phyloP scores from a whole-genome alignment of 1,140 invertebrate genomes.

The Zaprionus tsacasi region DNA sequence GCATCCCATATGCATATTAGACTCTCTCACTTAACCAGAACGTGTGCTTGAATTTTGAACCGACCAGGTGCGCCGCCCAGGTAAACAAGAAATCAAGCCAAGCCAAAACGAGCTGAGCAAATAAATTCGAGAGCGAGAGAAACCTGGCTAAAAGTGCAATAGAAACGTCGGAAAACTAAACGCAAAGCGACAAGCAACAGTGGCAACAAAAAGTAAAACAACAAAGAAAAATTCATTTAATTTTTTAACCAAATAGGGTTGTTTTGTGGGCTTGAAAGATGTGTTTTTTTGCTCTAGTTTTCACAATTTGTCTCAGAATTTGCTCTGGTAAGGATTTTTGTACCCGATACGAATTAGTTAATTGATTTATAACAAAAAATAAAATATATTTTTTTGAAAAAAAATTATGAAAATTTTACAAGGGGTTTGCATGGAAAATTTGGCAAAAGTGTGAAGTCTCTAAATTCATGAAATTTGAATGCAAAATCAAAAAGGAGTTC shows the following conservation, averaged over 20 bases:
- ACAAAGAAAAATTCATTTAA: conserved; percentile 44
- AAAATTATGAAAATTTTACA: neutral
- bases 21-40: neutral
- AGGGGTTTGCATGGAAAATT: too few relatives aligned
- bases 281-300: too few relatives aligned
- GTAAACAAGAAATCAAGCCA: conserved; percentile 55
- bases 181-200: conserved; percentile 16
- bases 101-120: conserved; percentile 18
- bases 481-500: too few relatives aligned
- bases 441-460: too few relatives aligned
- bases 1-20: neutral
- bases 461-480: neutral
- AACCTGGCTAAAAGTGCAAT: conserved; percentile 21
- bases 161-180: neutral
- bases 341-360: neutral
- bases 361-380: neutral
- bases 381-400: neutral
- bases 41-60: neutral
- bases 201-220: conserved; percentile 14
- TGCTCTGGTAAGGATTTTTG: neutral
- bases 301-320: neutral
- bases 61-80: conserved; percentile 38
- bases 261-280: too few relatives aligned
- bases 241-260: conserved; percentile 19
- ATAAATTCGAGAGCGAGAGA: conserved; percentile 16